Evolutionary conservation across 2,113 vertebrate species (phyloP).

Genomic region (Anolis carolinensis): DNA sequence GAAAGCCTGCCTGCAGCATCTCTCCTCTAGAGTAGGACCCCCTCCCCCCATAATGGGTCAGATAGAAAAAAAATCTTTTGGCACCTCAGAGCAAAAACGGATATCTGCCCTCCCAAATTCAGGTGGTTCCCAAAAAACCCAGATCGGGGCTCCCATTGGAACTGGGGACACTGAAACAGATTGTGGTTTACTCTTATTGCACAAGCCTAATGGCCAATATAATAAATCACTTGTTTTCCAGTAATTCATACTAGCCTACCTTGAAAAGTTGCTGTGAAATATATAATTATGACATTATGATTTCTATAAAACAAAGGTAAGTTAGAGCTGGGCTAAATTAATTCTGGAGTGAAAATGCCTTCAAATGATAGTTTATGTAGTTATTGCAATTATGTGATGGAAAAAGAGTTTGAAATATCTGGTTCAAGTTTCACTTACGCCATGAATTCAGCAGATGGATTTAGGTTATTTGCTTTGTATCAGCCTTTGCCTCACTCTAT

Average conservation of each 20-base stretch:
- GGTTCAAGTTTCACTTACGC: not conserved
- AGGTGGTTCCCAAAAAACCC: too few species aligned
- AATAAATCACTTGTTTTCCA: not conserved
- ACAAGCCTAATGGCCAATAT: not conserved
- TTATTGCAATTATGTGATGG: not conserved
- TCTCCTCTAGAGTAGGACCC: too few species aligned
- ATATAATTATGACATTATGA: not conserved
- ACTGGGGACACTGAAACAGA: too few species aligned
- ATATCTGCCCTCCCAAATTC: too few species aligned
- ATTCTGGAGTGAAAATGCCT: not conserved
- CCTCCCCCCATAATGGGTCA: too few species aligned
- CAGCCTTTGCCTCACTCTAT: too few species aligned
- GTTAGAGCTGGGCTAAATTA: not conserved
- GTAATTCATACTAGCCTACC: not conserved
- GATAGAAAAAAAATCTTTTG: too few species aligned
- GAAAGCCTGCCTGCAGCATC: too few species aligned
- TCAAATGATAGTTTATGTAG: not conserved
- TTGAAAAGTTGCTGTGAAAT: not conserved
- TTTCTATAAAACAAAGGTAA: not conserved
- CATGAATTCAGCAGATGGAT: not conserved
- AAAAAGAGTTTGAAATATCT: not conserved
- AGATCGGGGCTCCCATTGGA: too few species aligned
- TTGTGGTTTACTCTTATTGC: too few species aligned
- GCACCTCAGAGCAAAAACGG: too few species aligned
- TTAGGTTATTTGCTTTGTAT: not conserved